Conservation (phyloP, 2,797 vertebrate genomes). For the Poeciliopsis turneri region DNA sequence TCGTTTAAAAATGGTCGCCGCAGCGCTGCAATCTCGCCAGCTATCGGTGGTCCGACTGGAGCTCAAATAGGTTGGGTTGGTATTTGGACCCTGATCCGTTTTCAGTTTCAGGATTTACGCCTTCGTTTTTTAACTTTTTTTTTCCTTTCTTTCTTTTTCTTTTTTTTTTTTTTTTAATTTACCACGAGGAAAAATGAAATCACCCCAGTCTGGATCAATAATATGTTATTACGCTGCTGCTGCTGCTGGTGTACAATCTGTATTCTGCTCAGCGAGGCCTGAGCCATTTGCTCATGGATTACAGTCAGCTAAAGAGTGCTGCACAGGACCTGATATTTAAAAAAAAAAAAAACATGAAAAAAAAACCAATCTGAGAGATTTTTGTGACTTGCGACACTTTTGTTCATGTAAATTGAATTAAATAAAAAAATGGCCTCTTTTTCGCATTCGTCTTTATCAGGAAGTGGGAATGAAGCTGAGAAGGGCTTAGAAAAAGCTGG, state of each 20-base stretch:
- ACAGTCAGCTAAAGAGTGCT: slow-evolving; percentile 41
- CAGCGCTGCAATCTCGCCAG: background rate
- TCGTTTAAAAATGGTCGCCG: background rate
- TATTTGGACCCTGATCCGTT: slow-evolving; percentile 12
- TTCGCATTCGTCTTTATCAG: slow-evolving; percentile 32
- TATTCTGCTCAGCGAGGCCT: slow-evolving; percentile 55
- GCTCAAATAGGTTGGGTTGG: slow-evolving; percentile 20
- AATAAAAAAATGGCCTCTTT: slow-evolving; percentile 21
- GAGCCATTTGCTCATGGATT: slow-evolving; percentile 52
- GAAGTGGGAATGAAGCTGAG: slow-evolving; percentile 49
- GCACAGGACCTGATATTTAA: slow-evolving; percentile 6
- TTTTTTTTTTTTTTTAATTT: slow-evolving; percentile 19
- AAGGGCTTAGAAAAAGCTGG: slow-evolving; percentile 68
- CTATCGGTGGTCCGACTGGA: background rate
- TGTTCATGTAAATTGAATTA: slow-evolving; percentile 30
- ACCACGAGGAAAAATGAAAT: slow-evolving; percentile 55
- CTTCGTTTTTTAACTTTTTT: slow-evolving; percentile 17
- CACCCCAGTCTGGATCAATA: slow-evolving; percentile 61
- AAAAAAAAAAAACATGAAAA: background rate
- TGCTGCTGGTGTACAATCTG: slow-evolving; percentile 49
- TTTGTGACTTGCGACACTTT: slow-evolving; percentile 20
- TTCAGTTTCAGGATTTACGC: slow-evolving; percentile 23
- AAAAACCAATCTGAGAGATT: slow-evolving; percentile 4
- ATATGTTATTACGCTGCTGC: slow-evolving; percentile 55
- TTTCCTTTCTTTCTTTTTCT: background rate